phyloP scores from a whole-genome alignment of 2,888 invertebrate species.

The Lithosia quadra region DNA sequence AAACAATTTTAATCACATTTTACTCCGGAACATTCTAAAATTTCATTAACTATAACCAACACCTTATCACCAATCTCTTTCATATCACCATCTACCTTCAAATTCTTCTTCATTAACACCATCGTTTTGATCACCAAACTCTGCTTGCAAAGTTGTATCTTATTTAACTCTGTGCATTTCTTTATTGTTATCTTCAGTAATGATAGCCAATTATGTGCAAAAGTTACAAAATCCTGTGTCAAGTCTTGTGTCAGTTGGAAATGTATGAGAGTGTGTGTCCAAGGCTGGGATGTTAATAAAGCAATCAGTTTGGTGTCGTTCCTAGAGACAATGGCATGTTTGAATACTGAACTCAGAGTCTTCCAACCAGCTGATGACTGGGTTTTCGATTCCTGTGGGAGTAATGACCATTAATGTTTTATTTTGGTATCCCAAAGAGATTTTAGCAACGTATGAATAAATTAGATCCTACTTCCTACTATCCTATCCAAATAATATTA shows the following conservation, averaged over 20 bases:
- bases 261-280: slow-evolving; percentile 76
- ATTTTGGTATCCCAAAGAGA: background rate
- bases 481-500: too few species aligned
- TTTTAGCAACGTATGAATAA: too few species aligned
- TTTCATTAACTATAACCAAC: slow-evolving; percentile 62
- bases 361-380: slow-evolving; percentile 78
- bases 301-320: slow-evolving; percentile 72
- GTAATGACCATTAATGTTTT: background rate
- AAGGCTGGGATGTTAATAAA: slow-evolving; percentile 75
- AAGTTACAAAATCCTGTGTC: slow-evolving; percentile 72
- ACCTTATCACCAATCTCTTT: slow-evolving; percentile 64
- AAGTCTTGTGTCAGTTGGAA: slow-evolving; percentile 76
- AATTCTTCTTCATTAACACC: slow-evolving; percentile 64
- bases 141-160: slow-evolving; percentile 62
- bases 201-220: slow-evolving; percentile 73
- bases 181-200: slow-evolving; percentile 71
- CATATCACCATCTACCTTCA: slow-evolving; percentile 55
- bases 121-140: slow-evolving; percentile 73
- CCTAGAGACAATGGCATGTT: slow-evolving; percentile 72
- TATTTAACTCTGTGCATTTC: slow-evolving; percentile 61
- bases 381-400: slow-evolving; percentile 67
- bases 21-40: slow-evolving; percentile 61
- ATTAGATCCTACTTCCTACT: too few species aligned
- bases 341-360: slow-evolving; percentile 75
- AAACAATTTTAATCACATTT: slow-evolving; percentile 30